Percentiles rank a stretch among this genome's conserved stretches.
These are phyloP conservation scores for Platycercus adscitus DNA, from an alignment of 2,113 vertebrate species.

Conservation along the genomic window DNA sequence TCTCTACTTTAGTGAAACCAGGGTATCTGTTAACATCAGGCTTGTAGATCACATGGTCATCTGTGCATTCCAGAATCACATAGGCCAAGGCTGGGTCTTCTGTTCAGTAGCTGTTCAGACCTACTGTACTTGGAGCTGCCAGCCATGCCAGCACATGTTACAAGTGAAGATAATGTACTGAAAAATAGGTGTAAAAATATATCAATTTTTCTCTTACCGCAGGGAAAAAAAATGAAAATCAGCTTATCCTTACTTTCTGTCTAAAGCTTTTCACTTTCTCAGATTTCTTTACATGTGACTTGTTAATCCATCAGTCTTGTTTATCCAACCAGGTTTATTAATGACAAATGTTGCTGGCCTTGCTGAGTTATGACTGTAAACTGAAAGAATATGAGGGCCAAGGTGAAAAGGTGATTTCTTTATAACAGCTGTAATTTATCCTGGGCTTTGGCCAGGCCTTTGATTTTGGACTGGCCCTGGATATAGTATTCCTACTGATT, in stretches of 20 bases:
- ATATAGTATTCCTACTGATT: conserved; percentile 83
- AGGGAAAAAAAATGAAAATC: not conserved
- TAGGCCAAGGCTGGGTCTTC: not conserved
- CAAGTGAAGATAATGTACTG: not conserved
- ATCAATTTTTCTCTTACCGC: not conserved
- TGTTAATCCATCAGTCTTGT: conserved; percentile 70
- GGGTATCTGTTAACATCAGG: not conserved
- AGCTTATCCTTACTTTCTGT: not conserved
- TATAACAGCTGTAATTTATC: conserved; percentile 82
- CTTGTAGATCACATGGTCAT: not conserved
- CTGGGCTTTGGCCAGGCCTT: conserved; percentile 76
- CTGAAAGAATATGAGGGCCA: conserved; percentile 71
- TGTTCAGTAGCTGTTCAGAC: not conserved
- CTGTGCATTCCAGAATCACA: not conserved
- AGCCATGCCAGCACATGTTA: not conserved
- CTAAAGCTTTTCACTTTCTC: conserved; percentile 61
- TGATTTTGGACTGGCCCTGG: conserved; percentile 79
- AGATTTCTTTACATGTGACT: conserved; percentile 56
- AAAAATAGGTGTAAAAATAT: not conserved
- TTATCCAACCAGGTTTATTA: conserved; percentile 67
- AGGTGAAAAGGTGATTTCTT: conserved; percentile 78
- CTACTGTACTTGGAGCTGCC: not conserved
- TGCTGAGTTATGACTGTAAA: conserved; percentile 75
- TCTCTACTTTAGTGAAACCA: not conserved
- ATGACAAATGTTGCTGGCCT: conserved; percentile 73